Evolutionary conservation across 2,113 vertebrate genomes (phyloP), one percentile per base, ranked within the genome.

Genomic region (Danionella cerebrum): DNA sequence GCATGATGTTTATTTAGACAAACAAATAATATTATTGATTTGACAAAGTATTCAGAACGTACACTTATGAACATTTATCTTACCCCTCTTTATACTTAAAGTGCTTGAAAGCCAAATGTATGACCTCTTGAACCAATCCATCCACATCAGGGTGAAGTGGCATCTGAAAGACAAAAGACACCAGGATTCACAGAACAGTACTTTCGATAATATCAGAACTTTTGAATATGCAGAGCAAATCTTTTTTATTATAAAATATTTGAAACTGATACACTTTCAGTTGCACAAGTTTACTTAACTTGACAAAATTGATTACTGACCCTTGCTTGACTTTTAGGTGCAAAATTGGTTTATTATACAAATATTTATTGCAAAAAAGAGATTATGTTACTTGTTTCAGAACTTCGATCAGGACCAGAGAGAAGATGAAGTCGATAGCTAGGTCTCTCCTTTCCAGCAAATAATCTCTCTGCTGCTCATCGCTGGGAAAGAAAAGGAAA

Each of bases 41-140:
- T 29, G 1, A 5, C 14, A 9, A 27, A 9, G 14, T 33, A 10
- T 33, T 12, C 14, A 12, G 19, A 53, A 31, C 18, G 9, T 33
- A 19, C 4, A n/a, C 12, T 52, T 52, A n/a, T 29, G 8, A 25
- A 80, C 76, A 52, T 6, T 67, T 25, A 2, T 88, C 31, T 91
- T 90, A 99, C 94, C 96, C 96, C 88, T 99, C 96, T 84, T 95
- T 99, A 81, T 98, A 98, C 83, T 94, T 99, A 91, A 99, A 99
- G 91, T 99, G 96, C 89, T 94, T 99, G 84, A 99, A 99, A 69
- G 96, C 89, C 87, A 98, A 82, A 78, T 96, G 94, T 80, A 96
- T 92, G 71, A 99, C 90, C 82, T 99, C 96, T 70, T 97, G 94
- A 79, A 98, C 93, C 78, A 98, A 91, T 82, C 88, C 90, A 84